Evolutionary conservation across 1,140 invertebrate genomes (phyloP).

Genomic region (Drosophila hydei): DNA sequence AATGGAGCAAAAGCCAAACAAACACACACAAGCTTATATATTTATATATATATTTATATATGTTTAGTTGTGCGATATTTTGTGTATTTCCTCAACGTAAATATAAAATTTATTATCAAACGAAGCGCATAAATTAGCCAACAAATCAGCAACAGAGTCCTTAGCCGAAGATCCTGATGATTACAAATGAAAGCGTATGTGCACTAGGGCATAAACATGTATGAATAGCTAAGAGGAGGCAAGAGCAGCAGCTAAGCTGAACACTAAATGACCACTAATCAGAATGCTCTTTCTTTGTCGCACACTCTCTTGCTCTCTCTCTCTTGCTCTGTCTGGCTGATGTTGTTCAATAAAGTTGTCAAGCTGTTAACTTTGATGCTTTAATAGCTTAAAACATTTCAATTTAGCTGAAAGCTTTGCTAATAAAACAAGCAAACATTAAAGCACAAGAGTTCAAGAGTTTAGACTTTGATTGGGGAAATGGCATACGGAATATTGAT

Average conservation of each 20-base stretch:
- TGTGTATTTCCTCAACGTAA: conserved; percentile 74
- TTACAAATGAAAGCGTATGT: conserved; percentile 67
- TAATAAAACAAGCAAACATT: no score
- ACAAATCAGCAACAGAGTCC: conserved; percentile 62
- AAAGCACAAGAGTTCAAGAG: neutral
- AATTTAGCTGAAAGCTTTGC: neutral
- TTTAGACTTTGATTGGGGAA: no score
- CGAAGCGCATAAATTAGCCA: conserved; percentile 72
- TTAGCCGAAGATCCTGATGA: conserved; percentile 47
- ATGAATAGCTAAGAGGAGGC: conserved; percentile 8
- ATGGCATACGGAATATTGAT: no score
- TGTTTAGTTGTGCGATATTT: conserved; percentile 9
- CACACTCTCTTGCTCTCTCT: neutral
- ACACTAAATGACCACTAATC: conserved; percentile 22
- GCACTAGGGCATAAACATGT: conserved; percentile 1
- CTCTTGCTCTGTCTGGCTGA: neutral
- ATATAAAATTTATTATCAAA: conserved; percentile 81
- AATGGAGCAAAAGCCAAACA: conserved; percentile 14
- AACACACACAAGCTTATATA: conserved; percentile 6
- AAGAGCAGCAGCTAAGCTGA: neutral
- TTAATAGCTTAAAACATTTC: neutral
- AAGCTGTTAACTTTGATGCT: conserved; percentile 1
- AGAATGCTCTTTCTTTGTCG: neutral
- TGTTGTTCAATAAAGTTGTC: conserved; percentile 1
- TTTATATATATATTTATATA: conserved; percentile 12